Percentiles rank a stretch among this genome's conserved stretches.
Conservation (phyloP, 2,888 invertebrate genomes). For the Archips xylosteana region DNA sequence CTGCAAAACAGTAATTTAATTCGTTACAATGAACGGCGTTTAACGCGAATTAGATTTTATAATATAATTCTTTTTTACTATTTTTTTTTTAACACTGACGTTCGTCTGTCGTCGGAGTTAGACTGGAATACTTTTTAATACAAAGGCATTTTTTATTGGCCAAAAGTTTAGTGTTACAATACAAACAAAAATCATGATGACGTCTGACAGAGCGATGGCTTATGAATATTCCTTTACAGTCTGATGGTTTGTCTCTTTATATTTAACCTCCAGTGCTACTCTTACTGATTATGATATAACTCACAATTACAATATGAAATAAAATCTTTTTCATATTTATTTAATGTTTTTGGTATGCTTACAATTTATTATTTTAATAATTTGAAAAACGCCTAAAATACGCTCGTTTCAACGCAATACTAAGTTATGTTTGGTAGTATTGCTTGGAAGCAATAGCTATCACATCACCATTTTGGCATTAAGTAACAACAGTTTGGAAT, state of each 20-base stretch:
- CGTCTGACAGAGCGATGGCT: too few species aligned
- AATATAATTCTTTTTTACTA: neutral
- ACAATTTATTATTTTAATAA: neutral
- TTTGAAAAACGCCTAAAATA: neutral
- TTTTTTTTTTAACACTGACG: conserved; percentile 23
- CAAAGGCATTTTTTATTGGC: conserved; percentile 11
- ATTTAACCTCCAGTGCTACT: too few species aligned
- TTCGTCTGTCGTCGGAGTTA: conserved; percentile 28
- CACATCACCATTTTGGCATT: too few species aligned
- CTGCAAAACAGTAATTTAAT: conserved; percentile 20
- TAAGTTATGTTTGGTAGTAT: neutral
- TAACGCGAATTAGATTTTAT: neutral
- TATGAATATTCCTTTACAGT: too few species aligned
- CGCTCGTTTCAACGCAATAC: conserved; percentile 8
- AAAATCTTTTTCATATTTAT: too few species aligned
- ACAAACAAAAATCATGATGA: too few species aligned
- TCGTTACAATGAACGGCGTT: neutral
- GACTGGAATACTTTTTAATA: conserved; percentile 5
- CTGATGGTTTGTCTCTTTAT: too few species aligned
- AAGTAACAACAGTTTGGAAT: too few species aligned
- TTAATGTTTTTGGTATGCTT: neutral
- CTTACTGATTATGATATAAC: too few species aligned
- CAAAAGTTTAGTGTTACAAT: too few species aligned
- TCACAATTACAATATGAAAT: too few species aligned
- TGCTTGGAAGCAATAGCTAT: too few species aligned